Evolutionary conservation across 2,113 vertebrate species (phyloP).

Genomic region (Bettongia penicillata): DNA sequence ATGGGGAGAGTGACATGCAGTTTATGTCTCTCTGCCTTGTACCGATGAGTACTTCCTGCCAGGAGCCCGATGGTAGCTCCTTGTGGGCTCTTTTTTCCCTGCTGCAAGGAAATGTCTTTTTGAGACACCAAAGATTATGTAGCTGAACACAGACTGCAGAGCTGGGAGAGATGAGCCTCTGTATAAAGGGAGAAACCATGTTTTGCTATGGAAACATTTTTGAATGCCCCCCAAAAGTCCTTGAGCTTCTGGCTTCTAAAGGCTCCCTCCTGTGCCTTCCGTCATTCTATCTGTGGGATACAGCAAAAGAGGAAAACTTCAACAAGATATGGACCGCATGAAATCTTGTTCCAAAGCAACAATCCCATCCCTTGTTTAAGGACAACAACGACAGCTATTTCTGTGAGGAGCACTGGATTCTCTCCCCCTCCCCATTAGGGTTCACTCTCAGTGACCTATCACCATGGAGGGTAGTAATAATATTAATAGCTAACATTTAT

Average conservation of each 20-base stretch:
- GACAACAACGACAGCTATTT: background rate
- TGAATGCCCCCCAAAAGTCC: background rate
- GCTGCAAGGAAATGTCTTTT: background rate
- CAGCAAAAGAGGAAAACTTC: background rate
- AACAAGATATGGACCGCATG: background rate
- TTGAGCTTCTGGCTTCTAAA: background rate
- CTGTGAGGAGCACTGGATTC: background rate
- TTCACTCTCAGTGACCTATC: no score
- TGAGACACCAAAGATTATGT: background rate
- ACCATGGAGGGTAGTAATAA: no score
- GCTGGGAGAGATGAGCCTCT: background rate
- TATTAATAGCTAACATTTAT: no score
- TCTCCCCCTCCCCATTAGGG: background rate
- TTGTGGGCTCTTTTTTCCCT: background rate
- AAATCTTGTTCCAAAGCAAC: background rate
- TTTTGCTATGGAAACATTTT: background rate
- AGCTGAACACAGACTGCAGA: background rate
- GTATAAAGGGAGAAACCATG: fast-evolving
- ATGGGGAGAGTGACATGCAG: background rate
- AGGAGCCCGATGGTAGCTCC: background rate
- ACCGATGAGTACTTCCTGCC: background rate
- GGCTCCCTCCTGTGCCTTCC: background rate
- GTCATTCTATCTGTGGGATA: background rate
- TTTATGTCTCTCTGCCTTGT: background rate
- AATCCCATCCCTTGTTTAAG: background rate